Evolutionary conservation across 2,888 invertebrate species (phyloP), one percentile per base, ranked within the genome.

Genomic region (Schizaphis graminum): DNA sequence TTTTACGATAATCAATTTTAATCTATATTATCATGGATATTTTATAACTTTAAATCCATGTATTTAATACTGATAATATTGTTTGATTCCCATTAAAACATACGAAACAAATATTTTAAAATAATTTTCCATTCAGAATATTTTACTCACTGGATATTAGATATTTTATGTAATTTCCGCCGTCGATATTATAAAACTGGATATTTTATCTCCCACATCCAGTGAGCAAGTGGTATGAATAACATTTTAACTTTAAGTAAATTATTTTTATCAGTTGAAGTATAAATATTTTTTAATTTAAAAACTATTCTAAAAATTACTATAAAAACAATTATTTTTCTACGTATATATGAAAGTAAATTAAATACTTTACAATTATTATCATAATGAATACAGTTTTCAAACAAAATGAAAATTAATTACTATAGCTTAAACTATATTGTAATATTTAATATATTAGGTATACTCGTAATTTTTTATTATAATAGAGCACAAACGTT

Each of bases 91-190:
- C 26, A 85, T 28, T 44, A 44, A 26, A 53, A 5, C 3, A 53
- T 24, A 49, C 8, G 21, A 88, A 88, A 88, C 21, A 88, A 49
- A 88, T 77, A 77, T 67, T 67, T 67, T n/a, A 67, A 67, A 57
- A 67, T 67, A 67, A 28, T 67, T 67, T 67, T 67, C n/a, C n/a
- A 53, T 53, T 53, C 21, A n/a, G 67, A n/a, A 67, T 1, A n/a
- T 67, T 67, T 61, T 67, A 61, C n/a, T 77, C 35, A 49, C 57
- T 89, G 57, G 28, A 89, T 57, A 57, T 57, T 89, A 57, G 16
- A 28, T 89, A 41, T 89, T 57, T 57, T 13, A 44, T 28, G 57
- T 89, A 57, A 89, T 89, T 89, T 89, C 89, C 89, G 44, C 35
- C 77, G 16, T 57, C 28, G 44, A 28, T 57, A 57, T 57, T 89